Evolutionary conservation across 64 coral and sea anemone genomes (phyloP).

Genomic region (Exaiptasia diaphana): DNA sequence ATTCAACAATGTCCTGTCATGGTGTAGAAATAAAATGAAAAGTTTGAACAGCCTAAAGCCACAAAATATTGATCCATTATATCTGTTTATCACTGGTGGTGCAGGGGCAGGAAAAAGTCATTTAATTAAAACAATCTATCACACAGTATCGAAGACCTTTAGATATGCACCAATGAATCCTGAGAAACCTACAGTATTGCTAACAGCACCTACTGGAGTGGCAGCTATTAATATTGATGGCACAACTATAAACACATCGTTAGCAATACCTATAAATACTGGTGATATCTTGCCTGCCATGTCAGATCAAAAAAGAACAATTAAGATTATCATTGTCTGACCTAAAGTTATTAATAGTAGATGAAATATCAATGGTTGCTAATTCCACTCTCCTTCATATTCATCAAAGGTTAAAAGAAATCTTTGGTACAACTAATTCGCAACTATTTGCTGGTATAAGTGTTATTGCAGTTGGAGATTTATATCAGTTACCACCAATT

Average conservation of each 20-base stretch:
- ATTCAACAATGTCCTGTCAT: not conserved
- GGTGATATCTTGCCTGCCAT: constrained; percentile 42
- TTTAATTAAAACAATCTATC: constrained; percentile 1
- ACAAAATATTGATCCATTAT: not conserved
- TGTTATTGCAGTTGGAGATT: not conserved
- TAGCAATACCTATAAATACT: constrained; percentile 50
- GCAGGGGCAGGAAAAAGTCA: not conserved
- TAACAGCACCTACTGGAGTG: constrained; percentile 46
- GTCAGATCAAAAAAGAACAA: constrained; percentile 69
- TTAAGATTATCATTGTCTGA: constrained; percentile 30
- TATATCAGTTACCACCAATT: constrained; percentile 9
- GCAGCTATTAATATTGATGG: constrained; percentile 33
- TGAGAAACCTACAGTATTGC: constrained; percentile 21
- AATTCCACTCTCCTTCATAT: constrained; percentile 9
- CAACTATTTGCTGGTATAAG: not conserved
- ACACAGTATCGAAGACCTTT: not conserved
- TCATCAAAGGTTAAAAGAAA: not conserved
- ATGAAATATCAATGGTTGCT: constrained; percentile 27
- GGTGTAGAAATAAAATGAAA: constrained; percentile 18
- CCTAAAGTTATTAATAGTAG: constrained; percentile 44
- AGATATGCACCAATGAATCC: not conserved
- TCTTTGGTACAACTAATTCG: not conserved
- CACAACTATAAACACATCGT: constrained; percentile 39
- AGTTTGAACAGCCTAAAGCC: not conserved
- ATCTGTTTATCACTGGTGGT: constrained; percentile 11